phyloP scores from a whole-genome alignment of 2,113 vertebrate genomes.

The Semnopithecus entellus region DNA sequence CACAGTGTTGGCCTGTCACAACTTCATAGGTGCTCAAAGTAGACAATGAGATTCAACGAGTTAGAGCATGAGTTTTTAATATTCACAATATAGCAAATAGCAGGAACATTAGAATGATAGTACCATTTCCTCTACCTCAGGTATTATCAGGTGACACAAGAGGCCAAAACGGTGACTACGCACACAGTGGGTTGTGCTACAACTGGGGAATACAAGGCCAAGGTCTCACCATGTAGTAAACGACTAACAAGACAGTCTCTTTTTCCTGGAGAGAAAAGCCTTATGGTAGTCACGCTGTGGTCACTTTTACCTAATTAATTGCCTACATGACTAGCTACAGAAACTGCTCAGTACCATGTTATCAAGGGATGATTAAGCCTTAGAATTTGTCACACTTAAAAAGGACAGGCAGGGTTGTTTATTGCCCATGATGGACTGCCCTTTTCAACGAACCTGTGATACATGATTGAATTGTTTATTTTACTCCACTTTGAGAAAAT shows the following conservation, averaged over 20 bases:
- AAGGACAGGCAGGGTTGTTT: not conserved
- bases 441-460: not conserved
- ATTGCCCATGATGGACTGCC: not conserved
- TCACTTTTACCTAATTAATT: not conserved
- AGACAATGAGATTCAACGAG: not conserved
- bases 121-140: not conserved
- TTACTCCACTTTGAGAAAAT: slow-evolving; percentile 42
- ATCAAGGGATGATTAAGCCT: not conserved
- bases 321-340: not conserved
- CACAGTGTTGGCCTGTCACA: not conserved
- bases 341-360: not conserved
- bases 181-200: not conserved
- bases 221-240: not conserved
- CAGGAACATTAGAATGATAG: not conserved
- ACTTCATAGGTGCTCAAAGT: not conserved
- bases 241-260: not conserved
- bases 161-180: not conserved
- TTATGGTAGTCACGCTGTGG: not conserved
- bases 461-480: not conserved
- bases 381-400: not conserved
- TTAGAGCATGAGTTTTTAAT: not conserved
- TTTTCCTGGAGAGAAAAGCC: not conserved
- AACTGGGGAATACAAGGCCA: not conserved
- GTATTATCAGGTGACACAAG: not conserved
- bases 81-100: not conserved